Evolutionary conservation across 2,888 invertebrate species (phyloP).

Genomic region (Drosophila meridionalis): DNA sequence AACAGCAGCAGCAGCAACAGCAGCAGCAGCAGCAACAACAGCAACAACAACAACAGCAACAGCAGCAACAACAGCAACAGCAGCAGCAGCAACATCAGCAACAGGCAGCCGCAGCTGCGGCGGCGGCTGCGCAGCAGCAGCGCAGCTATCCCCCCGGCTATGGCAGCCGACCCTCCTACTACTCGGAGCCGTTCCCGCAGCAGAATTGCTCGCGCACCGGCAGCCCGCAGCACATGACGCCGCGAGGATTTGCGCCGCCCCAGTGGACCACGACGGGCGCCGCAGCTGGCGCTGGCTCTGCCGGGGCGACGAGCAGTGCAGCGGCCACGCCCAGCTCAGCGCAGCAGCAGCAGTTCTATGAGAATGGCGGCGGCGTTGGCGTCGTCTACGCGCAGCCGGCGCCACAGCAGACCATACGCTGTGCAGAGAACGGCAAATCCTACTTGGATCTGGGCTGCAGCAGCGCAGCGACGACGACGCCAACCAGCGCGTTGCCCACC

Average conservation of each 20-base stretch:
- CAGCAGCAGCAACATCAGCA: constrained; percentile 41
- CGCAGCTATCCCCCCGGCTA: constrained; percentile 81
- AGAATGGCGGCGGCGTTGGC: constrained; percentile 57
- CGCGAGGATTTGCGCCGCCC: constrained; percentile 72
- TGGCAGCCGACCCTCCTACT: constrained; percentile 83
- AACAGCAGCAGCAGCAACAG: constrained; percentile 37
- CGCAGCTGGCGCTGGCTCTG: constrained; percentile 17
- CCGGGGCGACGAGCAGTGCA: constrained; percentile 20
- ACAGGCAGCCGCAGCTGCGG: constrained; percentile 50
- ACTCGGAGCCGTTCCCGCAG: constrained; percentile 85
- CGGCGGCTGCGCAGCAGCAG: constrained; percentile 56
- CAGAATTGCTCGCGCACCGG: constrained; percentile 85
- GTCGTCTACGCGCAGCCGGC: constrained; percentile 86
- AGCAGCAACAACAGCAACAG: constrained; percentile 39
- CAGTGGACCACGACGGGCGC: constrained; percentile 69
- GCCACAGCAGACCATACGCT: constrained; percentile 94
- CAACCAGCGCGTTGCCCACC: constrained; percentile 29
- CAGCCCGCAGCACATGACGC: constrained; percentile 86
- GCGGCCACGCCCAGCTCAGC: constrained; percentile 41
- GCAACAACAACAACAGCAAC: constrained; percentile 49
- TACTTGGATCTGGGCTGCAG: constrained; percentile 93
- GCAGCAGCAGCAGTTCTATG: constrained; percentile 64
- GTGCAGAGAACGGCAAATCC: constrained; percentile 95
- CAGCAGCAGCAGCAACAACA: constrained; percentile 49
- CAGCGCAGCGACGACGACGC: constrained; percentile 85